These are phyloP conservation scores for Heliocidaris tuberculata DNA, from an alignment of 35 echinoderm and acorn worm species.

Conservation along the genomic window DNA sequence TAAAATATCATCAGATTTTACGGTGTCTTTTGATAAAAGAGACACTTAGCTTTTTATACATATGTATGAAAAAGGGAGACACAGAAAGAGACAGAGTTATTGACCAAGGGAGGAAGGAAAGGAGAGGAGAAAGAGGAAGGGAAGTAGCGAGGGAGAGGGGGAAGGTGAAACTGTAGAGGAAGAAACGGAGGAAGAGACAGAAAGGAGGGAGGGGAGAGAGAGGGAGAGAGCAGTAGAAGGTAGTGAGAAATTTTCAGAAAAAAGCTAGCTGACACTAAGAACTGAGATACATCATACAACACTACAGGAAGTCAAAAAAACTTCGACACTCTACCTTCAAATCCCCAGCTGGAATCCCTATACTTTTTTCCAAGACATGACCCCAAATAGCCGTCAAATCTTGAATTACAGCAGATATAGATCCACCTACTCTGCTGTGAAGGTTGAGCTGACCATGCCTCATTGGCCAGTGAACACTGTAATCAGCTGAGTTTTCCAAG, in stretches of 20 bases:
- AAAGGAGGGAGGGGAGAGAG: too few relatives aligned
- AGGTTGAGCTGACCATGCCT: slow-evolving; percentile 77
- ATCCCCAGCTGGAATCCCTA: slow-evolving; percentile 86
- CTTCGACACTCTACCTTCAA: slow-evolving; percentile 61
- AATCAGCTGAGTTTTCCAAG: slow-evolving; percentile 60
- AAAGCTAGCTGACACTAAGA: background rate
- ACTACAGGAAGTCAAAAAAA: background rate
- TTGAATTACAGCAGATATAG: slow-evolving; percentile 77
- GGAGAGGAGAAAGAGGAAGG: too few relatives aligned
- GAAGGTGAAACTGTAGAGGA: too few relatives aligned
- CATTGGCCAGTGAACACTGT: slow-evolving; percentile 89
- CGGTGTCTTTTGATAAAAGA: too few relatives aligned
- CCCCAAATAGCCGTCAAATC: slow-evolving; percentile 85
- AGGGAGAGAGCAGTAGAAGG: background rate
- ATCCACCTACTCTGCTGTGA: slow-evolving; percentile 74
- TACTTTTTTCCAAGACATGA: slow-evolving; percentile 63
- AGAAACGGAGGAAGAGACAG: too few relatives aligned
- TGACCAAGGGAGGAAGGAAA: too few relatives aligned
- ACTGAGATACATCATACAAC: background rate
- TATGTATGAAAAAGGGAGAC: too few relatives aligned
- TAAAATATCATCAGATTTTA: too few relatives aligned
- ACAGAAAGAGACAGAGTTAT: too few relatives aligned
- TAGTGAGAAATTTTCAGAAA: background rate
- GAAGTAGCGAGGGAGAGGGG: too few relatives aligned
- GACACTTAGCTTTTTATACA: too few relatives aligned